Conservation (phyloP, 2,888 invertebrate species). For the Nomada ferruginata region DNA sequence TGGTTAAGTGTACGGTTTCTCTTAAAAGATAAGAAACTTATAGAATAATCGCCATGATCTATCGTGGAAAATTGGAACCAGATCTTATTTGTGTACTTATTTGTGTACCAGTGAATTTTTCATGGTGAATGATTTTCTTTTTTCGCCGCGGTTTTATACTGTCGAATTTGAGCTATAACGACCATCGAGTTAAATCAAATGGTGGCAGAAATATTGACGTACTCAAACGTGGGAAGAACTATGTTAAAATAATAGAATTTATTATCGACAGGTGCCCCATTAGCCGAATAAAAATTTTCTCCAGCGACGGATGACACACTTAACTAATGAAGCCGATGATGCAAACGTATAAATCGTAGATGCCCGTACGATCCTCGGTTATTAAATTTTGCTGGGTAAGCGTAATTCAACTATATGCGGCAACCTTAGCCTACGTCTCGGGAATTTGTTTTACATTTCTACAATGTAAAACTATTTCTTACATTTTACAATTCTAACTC, state of each 20-base stretch:
- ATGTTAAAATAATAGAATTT: background rate
- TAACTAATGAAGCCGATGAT: constrained; percentile 4
- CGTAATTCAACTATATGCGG: background rate
- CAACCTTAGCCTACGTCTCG: background rate
- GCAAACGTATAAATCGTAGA: background rate
- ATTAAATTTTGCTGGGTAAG: too few relatives aligned
- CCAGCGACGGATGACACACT: background rate
- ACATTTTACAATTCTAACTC: too few relatives aligned
- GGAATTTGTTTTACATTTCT: background rate
- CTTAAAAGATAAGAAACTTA: constrained; percentile 10
- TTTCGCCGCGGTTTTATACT: background rate
- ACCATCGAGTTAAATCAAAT: background rate
- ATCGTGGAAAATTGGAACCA: too few relatives aligned
- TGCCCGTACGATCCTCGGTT: too few relatives aligned
- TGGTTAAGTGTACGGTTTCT: background rate
- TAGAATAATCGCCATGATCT: background rate
- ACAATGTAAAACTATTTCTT: too few relatives aligned
- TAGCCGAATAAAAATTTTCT: background rate
- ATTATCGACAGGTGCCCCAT: background rate
- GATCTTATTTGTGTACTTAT: too few relatives aligned
- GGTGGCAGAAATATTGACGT: background rate
- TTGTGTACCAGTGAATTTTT: background rate
- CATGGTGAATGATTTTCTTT: background rate
- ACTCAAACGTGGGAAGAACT: background rate
- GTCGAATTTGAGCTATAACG: too few relatives aligned